phyloP scores from a whole-genome alignment of 2,797 vertebrate species.

The Oreochromis mossambicus region DNA sequence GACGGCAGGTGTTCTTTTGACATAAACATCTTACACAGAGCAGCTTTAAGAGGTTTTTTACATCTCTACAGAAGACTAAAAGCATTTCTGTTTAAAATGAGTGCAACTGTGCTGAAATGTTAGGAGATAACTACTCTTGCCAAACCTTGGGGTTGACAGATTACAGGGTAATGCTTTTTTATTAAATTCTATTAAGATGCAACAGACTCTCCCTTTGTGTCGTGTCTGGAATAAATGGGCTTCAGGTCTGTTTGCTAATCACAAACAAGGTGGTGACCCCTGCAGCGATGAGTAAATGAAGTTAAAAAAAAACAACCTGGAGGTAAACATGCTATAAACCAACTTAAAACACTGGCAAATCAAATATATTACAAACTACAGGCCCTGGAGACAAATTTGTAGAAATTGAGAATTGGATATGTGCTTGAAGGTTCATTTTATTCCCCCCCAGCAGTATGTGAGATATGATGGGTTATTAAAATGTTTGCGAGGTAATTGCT shows the following conservation, averaged over 20 bases:
- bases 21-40: background rate
- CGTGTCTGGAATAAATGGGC: background rate
- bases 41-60: constrained; percentile 16
- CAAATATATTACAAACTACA: constrained; percentile 43
- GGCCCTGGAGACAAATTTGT: constrained; percentile 47
- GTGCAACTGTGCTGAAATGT: constrained; percentile 17
- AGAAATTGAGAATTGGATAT: constrained; percentile 38
- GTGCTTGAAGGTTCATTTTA: constrained; percentile 44
- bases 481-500: constrained; percentile 69
- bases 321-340: constrained; percentile 21
- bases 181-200: background rate
- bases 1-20: constrained; percentile 18
- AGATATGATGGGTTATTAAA: constrained; percentile 69
- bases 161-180: constrained; percentile 14
- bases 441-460: constrained; percentile 48
- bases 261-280: constrained; percentile 6
- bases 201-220: background rate
- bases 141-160: constrained; percentile 1
- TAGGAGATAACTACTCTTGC: constrained; percentile 14
- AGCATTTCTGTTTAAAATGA: constrained; percentile 22
- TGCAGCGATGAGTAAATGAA: constrained; percentile 23
- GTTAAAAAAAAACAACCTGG: background rate
- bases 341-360: constrained; percentile 44
- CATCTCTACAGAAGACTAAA: constrained; percentile 26
- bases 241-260: background rate